A percentile compares a stretch with the other conserved stretches of the same genome.
These are phyloP conservation scores for Drosophila littoralis DNA, from an alignment of 1,140 invertebrate genomes.

Conservation along the genomic window DNA sequence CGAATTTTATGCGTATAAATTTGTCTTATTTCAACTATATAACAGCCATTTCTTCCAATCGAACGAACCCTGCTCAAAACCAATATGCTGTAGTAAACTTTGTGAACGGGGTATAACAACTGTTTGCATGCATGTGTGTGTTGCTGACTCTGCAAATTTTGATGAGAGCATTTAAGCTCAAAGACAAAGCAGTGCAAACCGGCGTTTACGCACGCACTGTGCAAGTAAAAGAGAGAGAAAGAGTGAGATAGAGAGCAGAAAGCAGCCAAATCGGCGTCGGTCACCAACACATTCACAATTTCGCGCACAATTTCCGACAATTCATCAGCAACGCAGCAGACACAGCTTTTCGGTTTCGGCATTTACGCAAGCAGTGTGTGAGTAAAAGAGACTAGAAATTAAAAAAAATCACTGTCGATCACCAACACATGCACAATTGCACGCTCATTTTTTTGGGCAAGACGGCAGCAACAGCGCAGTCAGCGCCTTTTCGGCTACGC, in stretches of 20 bases:
- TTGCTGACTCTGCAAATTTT: not conserved
- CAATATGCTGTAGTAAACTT: not conserved
- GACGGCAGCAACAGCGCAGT: not conserved
- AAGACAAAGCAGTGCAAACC: not conserved
- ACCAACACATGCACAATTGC: not conserved
- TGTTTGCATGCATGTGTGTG: not conserved
- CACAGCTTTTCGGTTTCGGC: not conserved
- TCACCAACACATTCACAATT: not conserved
- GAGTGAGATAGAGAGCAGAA: not conserved
- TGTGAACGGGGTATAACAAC: not conserved
- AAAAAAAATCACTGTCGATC: not conserved
- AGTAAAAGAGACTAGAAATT: not conserved
- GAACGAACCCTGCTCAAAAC: not conserved
- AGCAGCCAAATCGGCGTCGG: not conserved
- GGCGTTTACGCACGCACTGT: not conserved
- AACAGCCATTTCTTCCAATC: not conserved
- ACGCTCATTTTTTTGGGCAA: constrained; percentile 8
- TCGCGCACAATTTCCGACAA: not conserved
- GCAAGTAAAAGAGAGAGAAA: not conserved
- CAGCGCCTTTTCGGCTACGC: not conserved
- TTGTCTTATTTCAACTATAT: no score
- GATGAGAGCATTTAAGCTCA: not conserved
- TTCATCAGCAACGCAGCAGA: not conserved
- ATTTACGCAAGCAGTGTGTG: not conserved
- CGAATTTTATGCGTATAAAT: no score